These are phyloP conservation scores for Cephalopterus ornatus DNA, from an alignment of 2,113 vertebrate genomes.

Conservation along the genomic window DNA sequence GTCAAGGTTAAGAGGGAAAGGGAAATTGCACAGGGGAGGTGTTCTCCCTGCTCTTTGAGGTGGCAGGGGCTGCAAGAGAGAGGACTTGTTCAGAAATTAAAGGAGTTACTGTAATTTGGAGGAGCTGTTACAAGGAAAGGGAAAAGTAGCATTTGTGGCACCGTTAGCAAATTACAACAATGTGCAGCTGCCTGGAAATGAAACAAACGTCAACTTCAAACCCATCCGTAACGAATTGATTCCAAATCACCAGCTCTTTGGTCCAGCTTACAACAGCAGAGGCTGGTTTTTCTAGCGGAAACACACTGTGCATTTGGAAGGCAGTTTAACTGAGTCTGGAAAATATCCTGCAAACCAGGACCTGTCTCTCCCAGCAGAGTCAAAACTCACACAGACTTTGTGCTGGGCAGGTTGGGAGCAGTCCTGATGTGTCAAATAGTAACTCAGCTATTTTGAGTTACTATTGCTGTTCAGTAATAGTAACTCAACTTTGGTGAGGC, in stretches of 20 bases:
- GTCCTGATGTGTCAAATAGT: neutral
- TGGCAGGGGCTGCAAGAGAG: neutral
- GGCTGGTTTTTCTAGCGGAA: neutral
- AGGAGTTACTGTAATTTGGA: neutral
- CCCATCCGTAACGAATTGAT: neutral
- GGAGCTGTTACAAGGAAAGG: neutral
- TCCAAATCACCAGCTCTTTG: neutral
- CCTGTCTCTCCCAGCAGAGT: neutral
- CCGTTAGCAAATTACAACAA: neutral
- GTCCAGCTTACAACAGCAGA: neutral
- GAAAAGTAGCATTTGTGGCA: neutral
- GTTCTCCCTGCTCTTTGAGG: neutral
- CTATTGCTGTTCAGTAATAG: neutral
- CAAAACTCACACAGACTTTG: neutral
- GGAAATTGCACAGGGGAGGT: slow-evolving; percentile 34
- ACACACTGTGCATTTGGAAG: neutral
- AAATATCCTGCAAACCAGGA: slow-evolving; percentile 19
- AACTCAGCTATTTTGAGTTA: neutral
- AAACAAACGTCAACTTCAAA: neutral
- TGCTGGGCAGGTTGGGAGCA: neutral
- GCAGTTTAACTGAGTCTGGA: slow-evolving; percentile 26
- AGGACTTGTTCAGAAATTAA: neutral
- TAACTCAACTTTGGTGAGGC: neutral
- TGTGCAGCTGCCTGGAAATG: neutral
- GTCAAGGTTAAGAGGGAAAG: slow-evolving; percentile 63